Base-by-base conservation (phyloP, 2,888 invertebrate species). In the Campoplex capitator region DNA sequence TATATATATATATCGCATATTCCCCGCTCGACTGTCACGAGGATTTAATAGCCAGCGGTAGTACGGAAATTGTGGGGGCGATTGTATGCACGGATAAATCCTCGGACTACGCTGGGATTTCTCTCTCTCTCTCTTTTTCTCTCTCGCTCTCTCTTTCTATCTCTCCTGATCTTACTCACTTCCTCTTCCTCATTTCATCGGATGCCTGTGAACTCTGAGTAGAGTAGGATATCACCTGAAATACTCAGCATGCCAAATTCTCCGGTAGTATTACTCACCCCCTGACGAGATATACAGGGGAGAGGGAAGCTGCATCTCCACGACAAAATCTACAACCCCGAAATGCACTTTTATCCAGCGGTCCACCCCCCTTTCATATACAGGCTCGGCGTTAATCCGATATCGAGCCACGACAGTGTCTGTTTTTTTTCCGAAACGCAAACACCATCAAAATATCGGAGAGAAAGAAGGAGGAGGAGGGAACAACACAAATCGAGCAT, bases 31-130 rank as follows among this genome's bases (percentile, higher is more conserved):
- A 78, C 84, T 71, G 81, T 84, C 78, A 70, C 81, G 68, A 77
- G 84, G 81, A 87, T 84, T 87, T 84, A 82, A 87, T 81, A 75
- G 78, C 84, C 81, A 84, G 68, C 70, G 77, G 81, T 82, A 51
- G 73, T 87, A 81, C 84, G 84, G 81, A 84, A 87, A 84, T 84
- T 87, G 87, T 82, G 84, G 78, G 62, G 62, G 74, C 79, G 84
- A 84, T 87, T 84, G 81, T 84, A 78, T 78, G 81, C 81, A 68
- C 84, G 87, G 81, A 84, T 84, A 82, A 87, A 84, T 81, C 84
- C 68, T 80, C 73, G 73, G 81, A 65, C 62, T 79, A 70, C 79
- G 35, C 65, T 56, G 56, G 65, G 76, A 28, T 62, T 62, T 84
- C 58, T 74, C 77, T 74, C 78, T 35, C 77, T n/a, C 70, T 62